Base-by-base conservation (phyloP, 2,797 vertebrate genomes). In the Hoplostethus atlanticus region DNA sequence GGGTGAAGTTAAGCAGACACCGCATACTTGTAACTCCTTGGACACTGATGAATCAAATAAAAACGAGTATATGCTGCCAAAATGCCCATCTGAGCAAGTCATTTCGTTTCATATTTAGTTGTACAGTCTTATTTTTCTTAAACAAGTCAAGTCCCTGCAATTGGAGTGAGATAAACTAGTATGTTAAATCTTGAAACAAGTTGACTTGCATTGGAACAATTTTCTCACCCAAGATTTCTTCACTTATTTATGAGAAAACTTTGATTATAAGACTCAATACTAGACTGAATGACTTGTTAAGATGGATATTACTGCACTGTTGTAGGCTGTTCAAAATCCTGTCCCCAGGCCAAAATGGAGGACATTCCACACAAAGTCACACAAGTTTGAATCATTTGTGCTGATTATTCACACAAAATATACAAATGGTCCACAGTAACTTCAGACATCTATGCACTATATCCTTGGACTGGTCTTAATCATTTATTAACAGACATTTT, bases 21-120 rank as follows among this genome's bases (percentile, higher is more conserved):
- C 17, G n/a, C 10, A 5, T 52, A 0, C n/a, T 8, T 30, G 10
- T n/a, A 0, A 64, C 38, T 34, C n/a, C 61, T 56, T 47, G 55
- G 68, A 67, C n/a, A n/a, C 25, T 53, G 11, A 58, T 8, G 6
- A 21, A 67, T 62, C 46, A 59, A 74, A 5, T 42, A 70, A 61
- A 34, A 21, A 21, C 21, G 21, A 21, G 21, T 34, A 54, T 12
- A 80, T 58, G 71, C 59, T 73, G 64, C 75, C 80, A 15, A 57
- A 70, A 69, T 12, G 1, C 21, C 6, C 0, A 3, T 51, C 67
- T 58, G 34, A 36, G 40, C 34, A 34, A 21, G 21, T 21, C 21
- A 21, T 21, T 68, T 50, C 2, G 10, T 47, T 65, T 65, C 38
- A 46, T 42, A 42, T 36, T 40, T 30, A 55, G 34, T 34, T 6